Evolutionary conservation across 2,888 invertebrate species (phyloP).

Genomic region (Acanthosepion lycidas): DNA sequence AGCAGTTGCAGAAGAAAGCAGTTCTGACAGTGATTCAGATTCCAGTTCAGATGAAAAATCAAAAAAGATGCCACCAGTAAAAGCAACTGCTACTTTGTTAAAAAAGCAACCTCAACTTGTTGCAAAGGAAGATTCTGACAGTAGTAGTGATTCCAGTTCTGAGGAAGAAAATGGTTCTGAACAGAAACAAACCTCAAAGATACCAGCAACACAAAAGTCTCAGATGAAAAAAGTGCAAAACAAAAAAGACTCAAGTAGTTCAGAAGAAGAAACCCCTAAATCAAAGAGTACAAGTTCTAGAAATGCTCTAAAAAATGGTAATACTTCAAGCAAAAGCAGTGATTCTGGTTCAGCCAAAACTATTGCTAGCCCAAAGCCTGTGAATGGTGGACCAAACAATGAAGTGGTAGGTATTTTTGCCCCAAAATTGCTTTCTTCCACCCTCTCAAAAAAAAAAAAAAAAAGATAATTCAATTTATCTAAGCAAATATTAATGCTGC

Average conservation of each 20-base stretch:
- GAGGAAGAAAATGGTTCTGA: background rate
- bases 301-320: background rate
- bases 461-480: too few species aligned
- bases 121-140: slow-evolving; percentile 51
- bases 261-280: background rate
- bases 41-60: slow-evolving; percentile 52
- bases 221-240: background rate
- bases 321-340: background rate
- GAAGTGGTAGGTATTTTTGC: background rate
- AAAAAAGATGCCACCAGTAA: slow-evolving; percentile 38
- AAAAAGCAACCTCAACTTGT: slow-evolving; percentile 53
- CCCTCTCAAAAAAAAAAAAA: too few species aligned
- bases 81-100: slow-evolving; percentile 46
- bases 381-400: background rate
- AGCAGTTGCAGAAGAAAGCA: slow-evolving; percentile 49
- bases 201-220: background rate
- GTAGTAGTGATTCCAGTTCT: background rate
- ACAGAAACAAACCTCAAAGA: background rate
- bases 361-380: background rate
- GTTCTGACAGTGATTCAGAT: slow-evolving; percentile 52
- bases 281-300: background rate
- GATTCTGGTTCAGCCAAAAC: background rate
- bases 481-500: too few species aligned
- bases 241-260: background rate
- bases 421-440: too few species aligned